Evolutionary conservation across 2,888 invertebrate species (phyloP).

Genomic region (Eristalis tenax): DNA sequence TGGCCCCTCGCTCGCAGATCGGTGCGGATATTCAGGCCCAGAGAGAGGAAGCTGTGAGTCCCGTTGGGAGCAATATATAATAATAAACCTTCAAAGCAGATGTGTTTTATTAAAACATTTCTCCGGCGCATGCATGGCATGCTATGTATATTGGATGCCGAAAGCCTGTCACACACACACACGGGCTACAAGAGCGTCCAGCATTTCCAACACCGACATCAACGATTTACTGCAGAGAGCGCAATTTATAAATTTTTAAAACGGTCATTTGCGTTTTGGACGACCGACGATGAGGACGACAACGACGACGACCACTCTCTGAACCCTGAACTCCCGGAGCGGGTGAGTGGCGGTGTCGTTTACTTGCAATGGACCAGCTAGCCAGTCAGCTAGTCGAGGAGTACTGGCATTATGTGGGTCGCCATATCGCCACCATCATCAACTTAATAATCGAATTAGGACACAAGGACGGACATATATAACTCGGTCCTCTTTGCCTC

Average conservation of each 20-base stretch:
- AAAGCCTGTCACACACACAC: constrained; percentile 15
- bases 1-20: not conserved
- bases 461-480: constrained; percentile 43
- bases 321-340: not conserved
- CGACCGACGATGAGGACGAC: constrained; percentile 20
- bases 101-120: constrained; percentile 71
- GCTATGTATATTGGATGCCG: not conserved
- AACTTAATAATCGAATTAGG: constrained; percentile 68
- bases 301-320: not conserved
- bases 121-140: constrained; percentile 33
- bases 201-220: constrained; percentile 13
- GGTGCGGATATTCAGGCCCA: not conserved
- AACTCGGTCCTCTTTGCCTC: constrained; percentile 8
- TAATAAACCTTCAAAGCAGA: constrained; percentile 71
- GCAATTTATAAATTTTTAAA: constrained; percentile 71
- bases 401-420: constrained; percentile 47
- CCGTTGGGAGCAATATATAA: constrained; percentile 66
- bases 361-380: not conserved
- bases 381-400: not conserved
- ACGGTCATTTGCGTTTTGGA: constrained; percentile 68
- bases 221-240: constrained; percentile 68
- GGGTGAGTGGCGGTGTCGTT: not conserved
- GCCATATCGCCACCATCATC: constrained; percentile 53
- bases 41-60: constrained; percentile 60
- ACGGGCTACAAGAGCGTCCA: constrained; percentile 22